Evolutionary conservation across 2,113 vertebrate genomes (phyloP), one percentile per base, ranked within the genome.

Genomic region (Plectropomus leopardus): DNA sequence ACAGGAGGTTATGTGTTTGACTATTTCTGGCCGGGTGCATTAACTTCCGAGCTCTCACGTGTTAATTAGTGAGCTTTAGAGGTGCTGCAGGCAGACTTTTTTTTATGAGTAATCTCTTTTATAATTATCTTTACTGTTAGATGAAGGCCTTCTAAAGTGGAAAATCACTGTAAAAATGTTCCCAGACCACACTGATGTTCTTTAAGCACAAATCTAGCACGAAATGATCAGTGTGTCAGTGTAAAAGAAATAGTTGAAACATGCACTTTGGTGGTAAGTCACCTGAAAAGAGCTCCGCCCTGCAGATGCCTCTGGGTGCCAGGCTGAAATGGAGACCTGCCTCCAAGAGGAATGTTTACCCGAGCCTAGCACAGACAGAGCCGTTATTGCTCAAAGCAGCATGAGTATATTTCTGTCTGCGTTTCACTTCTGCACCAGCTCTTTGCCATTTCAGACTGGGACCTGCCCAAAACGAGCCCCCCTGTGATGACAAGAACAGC

Each of bases 271-370:
- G 55, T 77, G 85, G 48, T 19, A 76, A 77, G 82, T 79, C 82
- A 87, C 81, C 76, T 83, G 78, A 69, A 77, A 72, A 64, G 61
- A 78, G 75, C 78, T 83, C 84, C 69, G 19, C 85, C 88, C 76
- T 53, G 7, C 65, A 72, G 55, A 72, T 60, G 82, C 74, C 75
- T 77, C 26, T 63, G 51, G 63, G 64, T 86, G 86, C 91, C 89
- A 90, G 82, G 85, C 76, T 88, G 86, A 91, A 92, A 93, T 80
- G 50, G 89, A 91, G 85, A 91, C 84, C 75, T 73, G 86, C 72
- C 84, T 88, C 82, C 68, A 86, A 85, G 59, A 81, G 83, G 89
- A 92, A 92, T 92, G 90, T 93, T 92, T 91, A 92, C 77, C 89
- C 85, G 76, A 64, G 89, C 84, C 86, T 86, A 88, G 87, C 89